These are phyloP conservation scores for Simalia tracyae DNA, from an alignment of 2,797 vertebrate species.

Conservation along the genomic window DNA sequence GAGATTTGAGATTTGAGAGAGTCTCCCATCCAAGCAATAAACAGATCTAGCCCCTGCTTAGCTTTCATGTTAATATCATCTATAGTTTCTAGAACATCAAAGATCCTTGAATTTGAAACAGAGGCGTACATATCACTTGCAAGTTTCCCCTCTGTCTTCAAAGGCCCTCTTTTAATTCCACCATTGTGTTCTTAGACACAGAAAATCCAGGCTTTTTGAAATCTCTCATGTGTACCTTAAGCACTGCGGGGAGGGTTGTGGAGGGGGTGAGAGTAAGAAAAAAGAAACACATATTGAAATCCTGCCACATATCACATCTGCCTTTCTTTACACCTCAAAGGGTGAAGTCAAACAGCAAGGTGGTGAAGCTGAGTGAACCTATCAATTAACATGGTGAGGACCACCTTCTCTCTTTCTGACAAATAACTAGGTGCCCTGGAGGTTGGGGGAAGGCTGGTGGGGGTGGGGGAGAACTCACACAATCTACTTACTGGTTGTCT, in stretches of 20 bases:
- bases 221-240: conserved; percentile 55
- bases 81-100: background rate
- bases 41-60: background rate
- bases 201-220: conserved; percentile 50
- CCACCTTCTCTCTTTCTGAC: conserved; percentile 24
- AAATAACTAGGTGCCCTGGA: conserved; percentile 44
- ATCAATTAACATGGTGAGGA: conserved; percentile 56
- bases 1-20: background rate
- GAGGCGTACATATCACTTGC: background rate
- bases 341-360: conserved; percentile 63
- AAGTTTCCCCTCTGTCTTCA: background rate
- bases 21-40: background rate
- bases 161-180: conserved; percentile 22
- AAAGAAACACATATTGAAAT: conserved; percentile 64
- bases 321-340: conserved; percentile 68
- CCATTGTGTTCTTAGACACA: conserved; percentile 51
- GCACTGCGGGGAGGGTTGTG: background rate
- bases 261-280: background rate
- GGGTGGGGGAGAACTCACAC: background rate
- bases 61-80: background rate
- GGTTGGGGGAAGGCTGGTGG: background rate
- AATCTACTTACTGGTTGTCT: conserved; percentile 21
- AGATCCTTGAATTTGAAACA: background rate
- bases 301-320: conserved; percentile 71
- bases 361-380: conserved; percentile 54